These are phyloP conservation scores for Dendrocincla tyrannina DNA, from an alignment of 2,797 vertebrate genomes.

Conservation along the genomic window DNA sequence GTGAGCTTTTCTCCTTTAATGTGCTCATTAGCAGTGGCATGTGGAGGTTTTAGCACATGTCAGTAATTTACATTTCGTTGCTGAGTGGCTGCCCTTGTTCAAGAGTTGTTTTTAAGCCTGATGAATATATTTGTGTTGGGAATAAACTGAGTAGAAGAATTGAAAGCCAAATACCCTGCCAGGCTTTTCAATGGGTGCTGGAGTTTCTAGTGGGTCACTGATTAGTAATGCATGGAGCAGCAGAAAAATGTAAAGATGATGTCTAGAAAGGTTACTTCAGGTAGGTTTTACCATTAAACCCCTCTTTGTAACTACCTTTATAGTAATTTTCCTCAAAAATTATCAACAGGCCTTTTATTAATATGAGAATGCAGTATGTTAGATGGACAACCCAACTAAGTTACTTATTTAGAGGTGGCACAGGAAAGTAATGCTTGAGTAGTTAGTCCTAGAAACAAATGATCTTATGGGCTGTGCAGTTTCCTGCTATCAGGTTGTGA, in stretches of 20 bases:
- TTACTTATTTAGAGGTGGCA: constrained; percentile 61
- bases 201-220: constrained; percentile 85
- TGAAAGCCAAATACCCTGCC: constrained; percentile 84
- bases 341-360: constrained; percentile 64
- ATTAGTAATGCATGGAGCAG: constrained; percentile 82
- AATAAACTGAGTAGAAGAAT: constrained; percentile 85
- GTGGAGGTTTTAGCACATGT: constrained; percentile 78
- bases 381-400: constrained; percentile 63
- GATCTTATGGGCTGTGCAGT: not conserved
- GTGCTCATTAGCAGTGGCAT: constrained; percentile 78
- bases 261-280: constrained; percentile 78
- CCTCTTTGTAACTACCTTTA: constrained; percentile 55
- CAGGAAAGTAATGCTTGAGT: constrained; percentile 82
- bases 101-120: constrained; percentile 76
- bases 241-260: constrained; percentile 80
- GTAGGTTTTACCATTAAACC: constrained; percentile 74
- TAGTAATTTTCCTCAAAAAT: constrained; percentile 59
- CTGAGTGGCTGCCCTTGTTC: constrained; percentile 74
- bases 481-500: constrained; percentile 72
- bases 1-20: constrained; percentile 71
- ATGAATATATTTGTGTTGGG: constrained; percentile 78
- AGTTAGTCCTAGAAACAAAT: constrained; percentile 78
- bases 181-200: constrained; percentile 81
- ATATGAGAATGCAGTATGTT: constrained; percentile 68
- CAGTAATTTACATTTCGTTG: constrained; percentile 82